Percentiles rank a stretch among this genome's conserved stretches.
These are phyloP conservation scores for Rhinopithecus roxellana DNA, from an alignment of 2,113 vertebrate species.

Conservation along the genomic window DNA sequence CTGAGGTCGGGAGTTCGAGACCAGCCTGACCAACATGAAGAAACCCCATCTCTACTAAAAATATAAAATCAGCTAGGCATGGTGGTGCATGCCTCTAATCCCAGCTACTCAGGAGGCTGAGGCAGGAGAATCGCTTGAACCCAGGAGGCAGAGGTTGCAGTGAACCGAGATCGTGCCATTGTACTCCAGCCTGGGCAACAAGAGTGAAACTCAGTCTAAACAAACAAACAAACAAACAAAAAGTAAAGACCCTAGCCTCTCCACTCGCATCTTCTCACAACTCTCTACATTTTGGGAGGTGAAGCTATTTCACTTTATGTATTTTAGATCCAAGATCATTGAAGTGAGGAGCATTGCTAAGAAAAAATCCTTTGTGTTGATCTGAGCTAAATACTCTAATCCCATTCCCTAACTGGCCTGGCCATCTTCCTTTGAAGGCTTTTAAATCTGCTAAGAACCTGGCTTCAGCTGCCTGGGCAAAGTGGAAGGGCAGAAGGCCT, in stretches of 20 bases:
- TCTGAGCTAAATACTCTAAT: background rate
- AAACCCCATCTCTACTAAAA: too few relatives aligned
- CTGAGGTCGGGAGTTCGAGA: too few relatives aligned
- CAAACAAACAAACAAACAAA: background rate
- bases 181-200: too few relatives aligned
- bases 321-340: background rate
- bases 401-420: rapidly evolving
- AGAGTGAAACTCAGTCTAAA: too few relatives aligned
- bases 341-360: background rate
- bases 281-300: background rate
- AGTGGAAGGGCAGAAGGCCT: background rate
- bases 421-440: background rate
- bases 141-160: too few relatives aligned
- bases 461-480: background rate
- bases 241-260: background rate
- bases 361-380: background rate
- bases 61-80: too few relatives aligned
- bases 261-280: background rate
- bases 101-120: too few relatives aligned
- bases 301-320: background rate
- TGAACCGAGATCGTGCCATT: too few relatives aligned
- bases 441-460: background rate
- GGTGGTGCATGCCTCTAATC: too few relatives aligned
- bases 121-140: too few relatives aligned
- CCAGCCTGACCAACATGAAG: too few relatives aligned